A percentile compares a stretch with the other conserved stretches of the same genome.
phyloP scores from a whole-genome alignment of 30 jellyfish, hydroid and myxozoan genomes.

The Aurelia coerulea region DNA sequence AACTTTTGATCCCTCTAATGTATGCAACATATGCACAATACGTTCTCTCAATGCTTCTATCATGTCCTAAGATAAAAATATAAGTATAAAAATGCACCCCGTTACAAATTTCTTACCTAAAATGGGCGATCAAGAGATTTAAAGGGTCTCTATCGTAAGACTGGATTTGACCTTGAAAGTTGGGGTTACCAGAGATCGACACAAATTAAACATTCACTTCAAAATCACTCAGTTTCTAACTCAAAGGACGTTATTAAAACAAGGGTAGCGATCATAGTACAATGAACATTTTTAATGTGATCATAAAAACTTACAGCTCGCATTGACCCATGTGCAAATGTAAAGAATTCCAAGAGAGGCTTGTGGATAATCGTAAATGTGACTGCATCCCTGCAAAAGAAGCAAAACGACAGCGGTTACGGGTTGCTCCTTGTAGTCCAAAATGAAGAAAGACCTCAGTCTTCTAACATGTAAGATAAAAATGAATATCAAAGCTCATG shows the following conservation, averaged over 20 bases:
- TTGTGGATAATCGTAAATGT: slow-evolving; percentile 72
- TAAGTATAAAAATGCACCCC: no score
- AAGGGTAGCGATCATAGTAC: no score
- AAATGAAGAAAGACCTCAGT: no score
- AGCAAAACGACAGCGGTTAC: neutral
- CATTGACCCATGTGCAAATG: slow-evolving; percentile 60
- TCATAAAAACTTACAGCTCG: slow-evolving; percentile 43
- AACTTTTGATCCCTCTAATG: slow-evolving; percentile 84
- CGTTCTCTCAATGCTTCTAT: slow-evolving; percentile 73
- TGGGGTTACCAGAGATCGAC: neutral
- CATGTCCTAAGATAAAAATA: slow-evolving; percentile 52
- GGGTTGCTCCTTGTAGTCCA: no score
- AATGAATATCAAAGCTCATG: no score
- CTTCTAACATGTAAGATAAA: no score
- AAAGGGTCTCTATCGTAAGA: no score
- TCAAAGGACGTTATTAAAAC: no score
- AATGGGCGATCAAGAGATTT: no score
- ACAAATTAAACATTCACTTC: neutral
- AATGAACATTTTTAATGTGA: no score
- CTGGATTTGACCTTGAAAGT: neutral
- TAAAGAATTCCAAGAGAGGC: slow-evolving; percentile 73
- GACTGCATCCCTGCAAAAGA: slow-evolving; percentile 68
- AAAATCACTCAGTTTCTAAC: no score
- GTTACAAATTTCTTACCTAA: no score
- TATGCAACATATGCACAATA: slow-evolving; percentile 78